Conservation (phyloP, 2,888 invertebrate species). For the Dryadula phaetusa region DNA sequence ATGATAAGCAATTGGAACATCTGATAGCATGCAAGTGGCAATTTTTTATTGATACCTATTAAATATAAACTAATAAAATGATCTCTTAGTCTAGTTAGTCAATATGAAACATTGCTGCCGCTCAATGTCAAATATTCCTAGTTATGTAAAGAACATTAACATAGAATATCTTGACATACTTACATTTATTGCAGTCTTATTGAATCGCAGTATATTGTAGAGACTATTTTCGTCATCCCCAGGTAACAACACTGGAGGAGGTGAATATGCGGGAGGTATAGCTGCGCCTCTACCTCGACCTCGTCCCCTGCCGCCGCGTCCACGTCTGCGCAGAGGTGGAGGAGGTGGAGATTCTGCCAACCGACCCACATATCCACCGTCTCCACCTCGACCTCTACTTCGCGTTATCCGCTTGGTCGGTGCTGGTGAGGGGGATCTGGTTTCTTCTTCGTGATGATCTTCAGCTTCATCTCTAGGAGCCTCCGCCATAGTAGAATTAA, state of each 20-base stretch:
- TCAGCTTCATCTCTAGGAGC: constrained; percentile 68
- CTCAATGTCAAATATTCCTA: no score
- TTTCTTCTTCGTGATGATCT: constrained; percentile 69
- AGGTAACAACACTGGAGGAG: constrained; percentile 77
- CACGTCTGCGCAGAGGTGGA: constrained; percentile 71
- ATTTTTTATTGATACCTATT: no score
- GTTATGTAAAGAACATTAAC: no score
- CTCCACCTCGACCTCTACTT: constrained; percentile 84
- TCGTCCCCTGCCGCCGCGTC: constrained; percentile 70
- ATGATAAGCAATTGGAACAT: no score
- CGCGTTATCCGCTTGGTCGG: constrained; percentile 87
- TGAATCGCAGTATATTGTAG: constrained; percentile 92
- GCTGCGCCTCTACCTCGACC: constrained; percentile 75
- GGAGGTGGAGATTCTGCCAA: constrained; percentile 80
- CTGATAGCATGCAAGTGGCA: no score
- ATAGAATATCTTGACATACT: constrained; percentile 49
- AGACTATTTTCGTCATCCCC: constrained; percentile 93
- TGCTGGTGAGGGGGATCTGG: constrained; percentile 84
- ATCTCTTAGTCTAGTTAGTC: no score
- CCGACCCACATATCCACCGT: constrained; percentile 75
- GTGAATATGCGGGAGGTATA: constrained; percentile 78
- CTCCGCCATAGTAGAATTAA: constrained; percentile 66
- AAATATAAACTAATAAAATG: no score
- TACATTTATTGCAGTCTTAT: constrained; percentile 91
- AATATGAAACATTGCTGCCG: no score